phyloP scores from a whole-genome alignment of 2,888 invertebrate species.

The Galeopsomyia nigrocyanea region DNA sequence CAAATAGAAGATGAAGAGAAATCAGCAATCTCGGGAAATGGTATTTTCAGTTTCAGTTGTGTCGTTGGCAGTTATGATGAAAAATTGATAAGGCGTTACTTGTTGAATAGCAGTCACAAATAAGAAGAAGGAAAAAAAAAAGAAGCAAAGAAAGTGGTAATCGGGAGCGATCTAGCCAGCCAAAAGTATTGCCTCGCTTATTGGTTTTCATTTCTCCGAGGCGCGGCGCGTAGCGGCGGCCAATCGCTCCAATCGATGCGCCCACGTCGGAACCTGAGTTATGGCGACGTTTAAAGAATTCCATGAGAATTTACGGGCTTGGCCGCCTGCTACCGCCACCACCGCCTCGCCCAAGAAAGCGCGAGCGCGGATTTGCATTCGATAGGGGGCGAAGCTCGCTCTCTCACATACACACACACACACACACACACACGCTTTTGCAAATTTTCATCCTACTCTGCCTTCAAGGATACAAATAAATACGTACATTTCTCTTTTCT shows the following conservation, averaged over 20 bases:
- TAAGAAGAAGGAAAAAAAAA: background rate
- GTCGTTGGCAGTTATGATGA: too few relatives aligned
- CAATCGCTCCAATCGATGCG: conserved; percentile 49
- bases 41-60: background rate
- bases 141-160: conserved; percentile 3
- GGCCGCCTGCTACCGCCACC: conserved; percentile 18
- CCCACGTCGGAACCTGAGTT: conserved; percentile 38
- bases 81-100: conserved; percentile 34
- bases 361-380: conserved; percentile 45
- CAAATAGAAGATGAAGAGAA: background rate
- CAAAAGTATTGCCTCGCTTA: conserved; percentile 40
- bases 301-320: conserved; percentile 48
- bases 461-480: too few relatives aligned
- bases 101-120: conserved; percentile 23
- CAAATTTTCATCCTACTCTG: conserved; percentile 35
- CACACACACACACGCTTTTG: conserved; percentile 18
- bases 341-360: conserved; percentile 8
- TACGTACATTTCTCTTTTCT: too few relatives aligned
- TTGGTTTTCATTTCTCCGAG: conserved; percentile 44
- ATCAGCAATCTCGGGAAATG: background rate
- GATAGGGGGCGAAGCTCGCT: conserved; percentile 23
- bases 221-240: conserved; percentile 8
- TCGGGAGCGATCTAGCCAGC: conserved; percentile 11
- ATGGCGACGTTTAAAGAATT: conserved; percentile 50
- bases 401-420: too few relatives aligned